Evolutionary conservation across 2,797 vertebrate species (phyloP), one percentile per base, ranked within the genome.

Genomic region (Enteromius radiatus): DNA sequence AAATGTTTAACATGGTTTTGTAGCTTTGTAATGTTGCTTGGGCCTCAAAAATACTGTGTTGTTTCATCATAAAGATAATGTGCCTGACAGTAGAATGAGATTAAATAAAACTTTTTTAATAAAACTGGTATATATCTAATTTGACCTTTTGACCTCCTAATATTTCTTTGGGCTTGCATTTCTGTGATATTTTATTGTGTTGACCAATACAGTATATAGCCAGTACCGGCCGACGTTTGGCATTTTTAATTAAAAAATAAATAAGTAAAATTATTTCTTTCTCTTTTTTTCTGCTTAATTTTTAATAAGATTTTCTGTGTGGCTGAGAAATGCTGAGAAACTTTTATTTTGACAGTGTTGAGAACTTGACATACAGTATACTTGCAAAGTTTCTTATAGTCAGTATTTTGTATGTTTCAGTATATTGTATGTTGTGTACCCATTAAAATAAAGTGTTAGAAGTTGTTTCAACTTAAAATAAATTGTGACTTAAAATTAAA

Each of bases 1-100:
- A 75, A 74, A 81, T 84, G 64, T 79, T 85, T 85, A 59, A 77
- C 81, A 61, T 77, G 38, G 63, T 69, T 69, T 63, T 70, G 52
- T 70, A 45, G 15, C 61, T 74, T 33, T 54, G 70, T 45, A 61
- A 68, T 59, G 41, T 63, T 47, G 49, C 68, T 54, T 28, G 45
- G 69, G 21, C 61, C 43, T 73, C 59, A 56, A 41, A 71, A 56
- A 76, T 71, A 17, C 52, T 59, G 9, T 78, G 43, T 83, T 77
- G 47, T 81, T 41, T 49, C 11, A 4, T 47, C n/a, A 69, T 23
- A 75, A 83, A 69, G 26, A 49, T 15, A 45, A 23, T 78, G 28
- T 23, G 36, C 23, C 36, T 68, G 36, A 56, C 47, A 71, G 43
- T 63, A 73, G 38, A 80, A 33, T 47, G n/a, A 33, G 4, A 36